Base-by-base conservation (phyloP, 2,797 vertebrate species). In the Microhierax caerulescens region DNA sequence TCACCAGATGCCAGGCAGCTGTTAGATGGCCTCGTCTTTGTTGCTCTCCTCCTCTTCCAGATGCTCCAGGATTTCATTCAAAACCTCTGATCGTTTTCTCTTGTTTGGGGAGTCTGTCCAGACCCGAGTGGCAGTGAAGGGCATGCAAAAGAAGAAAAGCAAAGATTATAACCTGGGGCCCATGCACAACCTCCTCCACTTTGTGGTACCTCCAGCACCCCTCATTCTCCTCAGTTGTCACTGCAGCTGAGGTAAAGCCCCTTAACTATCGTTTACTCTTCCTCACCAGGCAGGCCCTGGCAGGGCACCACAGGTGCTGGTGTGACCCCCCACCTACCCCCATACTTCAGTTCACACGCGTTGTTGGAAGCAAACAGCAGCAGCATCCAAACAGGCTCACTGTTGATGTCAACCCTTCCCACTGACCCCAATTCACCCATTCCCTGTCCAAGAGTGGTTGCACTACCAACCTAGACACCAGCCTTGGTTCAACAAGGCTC, bases 1-100 rank as follows among this genome's bases (percentile, higher is more conserved):
- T 97, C 59, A 27, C 3, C 18, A 8, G 13, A 43, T 2, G 37
- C 34, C 85, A 53, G 83, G 85, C 83, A 95, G 91, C 67, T 81
- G 82, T 89, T 87, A 97, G 15, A 93, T n/a, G 51, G 60, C 56
- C 47, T 84, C 94, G 0, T 97, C 96, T 13, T 73, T 78, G 70
- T 91, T 96, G 10, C 17, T 88, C 2, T 97, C 98, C 34, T 97
- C 98, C 37, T 98, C 98, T 94, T 99, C 99, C 98, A 99, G 98
- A 32, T 98, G 98, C 96, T 99, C 98, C 97, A 99, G 61, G 97
- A 99, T 99, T 95, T 98, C 99, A 75, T 98, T 99, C 98, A 99
- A 88, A 85, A 99, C 75, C 25, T 98, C 98, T 0, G 98, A 95
- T 82, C 93, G 98, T 85, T 98, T 98, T 70, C 98, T 99, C 98